Evolutionary conservation across 2,888 invertebrate species (phyloP).

Genomic region (Sminthurides aquaticus): DNA sequence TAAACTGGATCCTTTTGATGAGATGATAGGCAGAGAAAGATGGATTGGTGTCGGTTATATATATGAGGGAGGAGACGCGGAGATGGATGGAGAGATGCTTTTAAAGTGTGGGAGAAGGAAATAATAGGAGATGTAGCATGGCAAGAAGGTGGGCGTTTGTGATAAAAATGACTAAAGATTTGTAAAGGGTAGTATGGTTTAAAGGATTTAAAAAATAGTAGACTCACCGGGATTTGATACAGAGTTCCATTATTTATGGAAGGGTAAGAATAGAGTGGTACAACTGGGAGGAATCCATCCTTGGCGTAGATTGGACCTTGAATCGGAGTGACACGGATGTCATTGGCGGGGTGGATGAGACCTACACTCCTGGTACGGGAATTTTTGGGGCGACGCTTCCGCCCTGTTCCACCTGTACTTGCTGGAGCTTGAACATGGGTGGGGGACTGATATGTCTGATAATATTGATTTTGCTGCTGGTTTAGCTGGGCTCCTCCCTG

Average conservation of each 20-base stretch:
- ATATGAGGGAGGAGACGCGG: too few relatives aligned
- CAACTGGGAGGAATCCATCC: constrained; percentile 78
- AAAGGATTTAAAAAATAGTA: too few relatives aligned
- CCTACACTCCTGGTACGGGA: constrained; percentile 18
- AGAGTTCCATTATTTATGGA: constrained; percentile 77
- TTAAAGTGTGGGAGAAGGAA: too few relatives aligned
- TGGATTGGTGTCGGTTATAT: too few relatives aligned
- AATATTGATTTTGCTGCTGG: constrained; percentile 1
- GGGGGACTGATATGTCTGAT: constrained; percentile 18
- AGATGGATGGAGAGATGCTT: too few relatives aligned
- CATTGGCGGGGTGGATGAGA: constrained; percentile 12
- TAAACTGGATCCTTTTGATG: too few relatives aligned
- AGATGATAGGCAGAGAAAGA: too few relatives aligned
- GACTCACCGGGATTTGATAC: constrained; percentile 86
- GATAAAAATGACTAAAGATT: too few relatives aligned
- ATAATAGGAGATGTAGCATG: too few relatives aligned
- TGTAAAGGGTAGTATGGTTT: too few relatives aligned
- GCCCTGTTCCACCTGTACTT: constrained; percentile 13
- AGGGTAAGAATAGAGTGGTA: constrained; percentile 75
- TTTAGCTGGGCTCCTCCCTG: constrained; percentile 6
- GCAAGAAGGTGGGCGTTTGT: too few relatives aligned
- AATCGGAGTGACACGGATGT: constrained; percentile 64
- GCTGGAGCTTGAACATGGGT: constrained; percentile 6
- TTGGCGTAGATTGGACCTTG: constrained; percentile 80
- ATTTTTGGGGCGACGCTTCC: constrained; percentile 29